Evolutionary conservation across 2,797 vertebrate genomes (phyloP), one percentile per base, ranked within the genome.

Genomic region (Coluber constrictor): DNA sequence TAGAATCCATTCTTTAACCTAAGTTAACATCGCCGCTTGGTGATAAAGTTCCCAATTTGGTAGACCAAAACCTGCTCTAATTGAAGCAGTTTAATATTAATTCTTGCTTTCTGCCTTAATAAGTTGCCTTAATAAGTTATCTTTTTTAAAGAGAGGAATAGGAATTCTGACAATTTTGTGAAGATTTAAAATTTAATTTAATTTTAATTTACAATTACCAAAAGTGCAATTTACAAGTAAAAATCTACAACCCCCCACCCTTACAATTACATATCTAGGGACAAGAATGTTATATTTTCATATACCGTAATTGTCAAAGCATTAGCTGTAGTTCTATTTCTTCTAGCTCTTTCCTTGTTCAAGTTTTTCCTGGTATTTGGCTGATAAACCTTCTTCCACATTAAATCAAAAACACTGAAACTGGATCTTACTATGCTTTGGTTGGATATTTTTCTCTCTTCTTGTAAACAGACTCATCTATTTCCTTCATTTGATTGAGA

Each of bases 291-390:
- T 94, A 96, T 95, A 94, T 95, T 96, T 97, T 97, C 95, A 96
- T 96, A 97, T 97, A 57, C 56, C 1, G 0, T 57, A 94, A 91
- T 92, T 95, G 94, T 94, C 95, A 87, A 83, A 93, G 89, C 96
- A 96, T 97, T 97, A 97, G 96, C 94, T 93, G 92, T 92, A 95
- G 95, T 96, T 5, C 98, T 97, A 97, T 97, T 97, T 95, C 95
- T 95, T 96, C 97, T 96, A 96, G 59, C 92, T 89, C 20, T 90
- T 87, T 95, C 94, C 96, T 97, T 93, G 94, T 92, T 97, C 96
- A 97, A 59, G 92, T 47, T 91, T 96, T 9, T 37, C 93, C 93
- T 96, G 96, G 95, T 95, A 97, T 66, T 92, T 83, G 87, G 95
- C 90, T 95, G 96, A 97, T 94, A 96, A 91, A 90, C 25, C 61